Evolutionary conservation across 2,888 invertebrate species (phyloP).

Genomic region (Nudaria mundana): DNA sequence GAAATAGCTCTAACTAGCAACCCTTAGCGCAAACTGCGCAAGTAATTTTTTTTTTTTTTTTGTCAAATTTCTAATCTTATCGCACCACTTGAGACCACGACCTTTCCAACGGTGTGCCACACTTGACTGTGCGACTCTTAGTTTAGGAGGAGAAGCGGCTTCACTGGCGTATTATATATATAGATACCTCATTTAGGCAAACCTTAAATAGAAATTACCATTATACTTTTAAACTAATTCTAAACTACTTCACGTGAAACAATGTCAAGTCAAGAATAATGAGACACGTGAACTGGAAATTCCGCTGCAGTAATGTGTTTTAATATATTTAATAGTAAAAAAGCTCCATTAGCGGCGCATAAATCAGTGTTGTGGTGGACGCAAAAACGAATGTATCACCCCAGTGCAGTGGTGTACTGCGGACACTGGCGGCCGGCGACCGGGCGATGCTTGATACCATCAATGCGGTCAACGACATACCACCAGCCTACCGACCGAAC

Average conservation of each 20-base stretch:
- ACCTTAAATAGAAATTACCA: too few relatives aligned
- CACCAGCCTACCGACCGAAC: constrained; percentile 18
- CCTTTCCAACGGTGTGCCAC: too few relatives aligned
- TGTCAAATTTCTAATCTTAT: too few relatives aligned
- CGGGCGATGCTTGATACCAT: constrained; percentile 27
- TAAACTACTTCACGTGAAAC: constrained; percentile 17
- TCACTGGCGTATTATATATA: too few relatives aligned
- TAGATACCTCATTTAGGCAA: too few relatives aligned
- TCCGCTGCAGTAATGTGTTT: constrained; percentile 24
- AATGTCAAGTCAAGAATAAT: constrained; percentile 21
- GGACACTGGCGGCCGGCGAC: constrained; percentile 7
- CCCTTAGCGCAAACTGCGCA: too few relatives aligned
- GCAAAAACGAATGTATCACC: constrained; percentile 46
- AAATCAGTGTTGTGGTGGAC: constrained; percentile 40
- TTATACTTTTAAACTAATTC: constrained; percentile 3
- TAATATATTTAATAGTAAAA: constrained; percentile 30
- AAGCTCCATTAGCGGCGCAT: constrained; percentile 34
- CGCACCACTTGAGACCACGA: too few relatives aligned
- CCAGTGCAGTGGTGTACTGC: constrained; percentile 33
- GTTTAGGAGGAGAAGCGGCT: too few relatives aligned
- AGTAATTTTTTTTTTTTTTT: too few relatives aligned
- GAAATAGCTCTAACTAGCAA: too few relatives aligned
- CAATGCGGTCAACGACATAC: constrained; percentile 36
- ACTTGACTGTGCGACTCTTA: too few relatives aligned
- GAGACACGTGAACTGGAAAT: constrained; percentile 23